Base-by-base conservation (phyloP, 2,888 invertebrate genomes). In the Gordius sp. region DNA sequence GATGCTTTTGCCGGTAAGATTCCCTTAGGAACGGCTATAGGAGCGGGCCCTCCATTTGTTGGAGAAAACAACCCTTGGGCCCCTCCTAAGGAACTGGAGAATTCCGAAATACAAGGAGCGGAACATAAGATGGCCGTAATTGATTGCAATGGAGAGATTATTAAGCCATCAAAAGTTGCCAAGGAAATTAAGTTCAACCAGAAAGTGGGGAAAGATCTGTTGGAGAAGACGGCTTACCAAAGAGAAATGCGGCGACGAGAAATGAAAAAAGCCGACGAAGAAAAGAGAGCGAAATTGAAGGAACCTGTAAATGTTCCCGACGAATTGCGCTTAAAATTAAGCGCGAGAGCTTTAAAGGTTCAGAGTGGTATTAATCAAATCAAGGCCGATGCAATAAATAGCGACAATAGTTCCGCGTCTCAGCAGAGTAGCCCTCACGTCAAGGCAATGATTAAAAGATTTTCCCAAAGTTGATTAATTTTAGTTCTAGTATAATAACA, bases 261-360 rank as follows among this genome's bases (percentile, higher is more conserved):
- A 13, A 33, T 33, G 8, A 33, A n/a, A 33, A 33, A 33, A 33
- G 8, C 8, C n/a, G 39, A 33, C 8, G n/a, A 33, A 13, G 39
- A 8, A 33, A 33, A 33, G 39, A 8, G n/a, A n/a, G 27, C 26
- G 66, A 65, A 56, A 64, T 62, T 57, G n/a, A 33, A 33, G n/a
- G 39, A 33, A 33, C 39, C 39, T n/a, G 8, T 33, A 13, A 33
- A n/a, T n/a, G 39, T 33, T 33, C 39, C 39, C 8, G 39, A 8
- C n/a, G 39, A 33, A 33, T n/a, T 33, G 8, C 39, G n/a, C 8
- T 33, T n/a, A 13, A 33, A 33, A 33, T 33, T 33, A n/a, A 33
- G 39, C n/a, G 8, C 8, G n/a, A 8, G n/a, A 33, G 39, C 39
- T 13, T 33, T 33, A n/a, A 33, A 33, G 39, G n/a, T 33, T 33